A percentile compares a stretch with the other conserved stretches of the same genome.
Evolutionary conservation across 2,888 invertebrate species (phyloP).

Genomic region (Volucella bombylans): DNA sequence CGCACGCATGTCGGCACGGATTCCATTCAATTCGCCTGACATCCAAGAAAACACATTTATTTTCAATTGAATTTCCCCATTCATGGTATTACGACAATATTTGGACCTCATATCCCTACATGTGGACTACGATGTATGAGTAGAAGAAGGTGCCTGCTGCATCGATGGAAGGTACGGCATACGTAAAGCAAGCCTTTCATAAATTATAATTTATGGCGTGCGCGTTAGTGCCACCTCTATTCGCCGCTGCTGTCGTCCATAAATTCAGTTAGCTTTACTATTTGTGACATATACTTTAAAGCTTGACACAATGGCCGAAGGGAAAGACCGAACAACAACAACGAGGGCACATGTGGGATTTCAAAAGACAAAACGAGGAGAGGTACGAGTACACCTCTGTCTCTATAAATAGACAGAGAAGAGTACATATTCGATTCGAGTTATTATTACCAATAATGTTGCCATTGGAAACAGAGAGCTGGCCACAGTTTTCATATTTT

Average conservation of each 20-base stretch:
- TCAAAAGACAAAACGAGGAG: constrained; percentile 6
- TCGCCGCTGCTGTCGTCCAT: constrained; percentile 65
- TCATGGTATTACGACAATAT: constrained; percentile 68
- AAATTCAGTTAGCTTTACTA: constrained; percentile 74
- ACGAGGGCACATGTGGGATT: no score
- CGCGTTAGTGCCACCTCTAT: constrained; percentile 72
- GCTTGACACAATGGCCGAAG: constrained; percentile 69
- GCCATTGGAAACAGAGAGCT: constrained; percentile 17
- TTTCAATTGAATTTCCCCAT: constrained; percentile 68
- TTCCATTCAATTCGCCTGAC: constrained; percentile 66
- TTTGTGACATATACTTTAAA: constrained; percentile 68
- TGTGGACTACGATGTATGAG: not conserved
- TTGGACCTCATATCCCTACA: constrained; percentile 51
- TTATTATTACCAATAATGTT: constrained; percentile 66
- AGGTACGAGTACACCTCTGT: constrained; percentile 2
- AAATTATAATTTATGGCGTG: constrained; percentile 71
- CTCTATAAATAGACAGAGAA: constrained; percentile 43
- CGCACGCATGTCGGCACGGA: constrained; percentile 70
- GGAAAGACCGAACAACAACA: constrained; percentile 11
- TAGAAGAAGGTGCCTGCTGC: not conserved
- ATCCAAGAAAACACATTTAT: constrained; percentile 64
- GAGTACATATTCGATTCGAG: constrained; percentile 34
- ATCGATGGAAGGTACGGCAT: no score
- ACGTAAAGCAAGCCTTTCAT: constrained; percentile 51
- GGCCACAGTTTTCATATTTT: constrained; percentile 3